These are phyloP conservation scores for Dioctria rufipes DNA, from an alignment of 2,888 invertebrate genomes.

Conservation along the genomic window DNA sequence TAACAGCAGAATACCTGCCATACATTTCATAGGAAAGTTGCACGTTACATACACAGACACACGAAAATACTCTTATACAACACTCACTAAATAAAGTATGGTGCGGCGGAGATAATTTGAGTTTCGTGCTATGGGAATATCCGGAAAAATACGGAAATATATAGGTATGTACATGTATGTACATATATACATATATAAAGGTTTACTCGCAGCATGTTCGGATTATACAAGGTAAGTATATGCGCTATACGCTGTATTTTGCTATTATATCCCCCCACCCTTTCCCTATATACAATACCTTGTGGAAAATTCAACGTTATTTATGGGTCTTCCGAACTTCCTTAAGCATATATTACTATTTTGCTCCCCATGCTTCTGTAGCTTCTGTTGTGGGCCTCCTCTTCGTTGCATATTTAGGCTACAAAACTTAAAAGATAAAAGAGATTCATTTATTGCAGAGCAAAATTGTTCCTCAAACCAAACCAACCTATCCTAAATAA, in stretches of 20 bases:
- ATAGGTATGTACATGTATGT: background rate
- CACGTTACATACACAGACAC: conserved; percentile 10
- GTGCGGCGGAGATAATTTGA: conserved; percentile 26
- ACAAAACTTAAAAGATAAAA: conserved; percentile 31
- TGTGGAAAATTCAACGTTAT: conserved; percentile 27
- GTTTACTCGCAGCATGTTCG: background rate
- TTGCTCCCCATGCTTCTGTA: background rate
- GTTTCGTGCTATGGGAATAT: conserved; percentile 31
- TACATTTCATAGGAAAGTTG: background rate
- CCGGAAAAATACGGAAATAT: background rate
- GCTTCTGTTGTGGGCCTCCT: background rate
- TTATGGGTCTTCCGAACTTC: conserved; percentile 32
- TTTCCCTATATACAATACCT: background rate
- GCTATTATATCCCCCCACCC: background rate
- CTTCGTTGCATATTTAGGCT: conserved; percentile 11
- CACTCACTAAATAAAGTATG: conserved; percentile 16
- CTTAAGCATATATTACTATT: conserved; percentile 39
- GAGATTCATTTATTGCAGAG: conserved; percentile 28
- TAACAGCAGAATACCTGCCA: no score
- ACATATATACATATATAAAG: background rate
- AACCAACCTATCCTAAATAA: background rate
- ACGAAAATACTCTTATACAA: background rate
- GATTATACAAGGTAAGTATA: background rate
- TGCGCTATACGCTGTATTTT: no score
- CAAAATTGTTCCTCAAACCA: background rate